Conservation (phyloP, 2,888 invertebrate genomes). For the Anthophora plumipes region DNA sequence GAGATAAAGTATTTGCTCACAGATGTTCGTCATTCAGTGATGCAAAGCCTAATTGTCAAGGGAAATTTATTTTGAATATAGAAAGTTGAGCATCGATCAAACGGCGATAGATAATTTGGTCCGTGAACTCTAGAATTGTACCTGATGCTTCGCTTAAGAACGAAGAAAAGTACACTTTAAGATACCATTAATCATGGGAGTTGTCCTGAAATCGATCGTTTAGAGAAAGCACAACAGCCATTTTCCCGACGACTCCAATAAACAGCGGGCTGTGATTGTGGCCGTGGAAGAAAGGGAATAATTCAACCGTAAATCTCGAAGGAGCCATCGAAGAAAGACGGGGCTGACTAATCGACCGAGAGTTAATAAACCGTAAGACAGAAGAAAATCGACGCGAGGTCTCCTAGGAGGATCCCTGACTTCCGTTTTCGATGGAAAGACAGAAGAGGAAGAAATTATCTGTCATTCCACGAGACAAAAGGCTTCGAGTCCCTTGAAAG, state of each 20-base stretch:
- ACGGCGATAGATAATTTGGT: no score
- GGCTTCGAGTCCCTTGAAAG: conserved; percentile 2
- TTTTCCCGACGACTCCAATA: neutral
- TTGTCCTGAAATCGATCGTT: neutral
- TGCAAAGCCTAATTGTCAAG: no score
- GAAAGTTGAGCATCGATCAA: no score
- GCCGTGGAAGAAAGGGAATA: conserved; percentile 54
- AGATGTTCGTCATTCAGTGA: no score
- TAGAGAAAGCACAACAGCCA: neutral
- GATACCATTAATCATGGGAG: neutral
- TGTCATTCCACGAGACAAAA: conserved; percentile 70
- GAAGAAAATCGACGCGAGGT: conserved; percentile 64
- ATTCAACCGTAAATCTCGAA: conserved; percentile 66
- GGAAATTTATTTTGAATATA: no score
- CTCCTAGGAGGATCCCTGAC: conserved; percentile 55
- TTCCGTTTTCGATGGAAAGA: conserved; percentile 39
- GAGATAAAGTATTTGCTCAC: no score
- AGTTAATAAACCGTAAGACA: conserved; percentile 70
- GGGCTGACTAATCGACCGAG: conserved; percentile 71
- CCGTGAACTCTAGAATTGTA: no score
- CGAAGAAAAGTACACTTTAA: no score
- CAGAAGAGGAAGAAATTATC: conserved; percentile 65
- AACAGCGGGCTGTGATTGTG: conserved; percentile 33
- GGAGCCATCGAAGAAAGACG: conserved; percentile 53
- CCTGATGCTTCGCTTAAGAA: no score